A percentile compares a stretch with the other conserved stretches of the same genome.
Evolutionary conservation across 2,888 invertebrate species (phyloP).

Genomic region (Mellilla xanthometata): DNA sequence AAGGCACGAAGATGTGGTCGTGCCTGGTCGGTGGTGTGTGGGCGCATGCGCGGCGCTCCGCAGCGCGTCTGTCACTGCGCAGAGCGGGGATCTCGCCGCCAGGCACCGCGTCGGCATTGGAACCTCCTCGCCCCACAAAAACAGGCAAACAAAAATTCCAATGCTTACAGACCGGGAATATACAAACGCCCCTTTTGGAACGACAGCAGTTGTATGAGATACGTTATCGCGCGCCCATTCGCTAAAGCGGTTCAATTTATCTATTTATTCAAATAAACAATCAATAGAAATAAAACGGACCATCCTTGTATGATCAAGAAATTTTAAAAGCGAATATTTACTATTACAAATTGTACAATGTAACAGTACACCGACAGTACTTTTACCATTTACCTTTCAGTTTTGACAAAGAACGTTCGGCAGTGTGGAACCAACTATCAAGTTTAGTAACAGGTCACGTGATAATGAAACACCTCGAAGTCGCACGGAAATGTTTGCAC

Average conservation of each 20-base stretch:
- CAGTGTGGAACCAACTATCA: conserved; percentile 24
- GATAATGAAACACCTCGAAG: conserved; percentile 28
- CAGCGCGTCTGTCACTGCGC: conserved; percentile 57
- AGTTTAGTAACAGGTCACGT: conserved; percentile 31
- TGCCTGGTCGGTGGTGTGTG: conserved; percentile 34
- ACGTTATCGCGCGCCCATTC: conserved; percentile 17
- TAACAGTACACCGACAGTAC: no score
- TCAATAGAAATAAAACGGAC: no score
- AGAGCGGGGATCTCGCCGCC: conserved; percentile 14
- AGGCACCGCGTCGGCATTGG: conserved; percentile 25
- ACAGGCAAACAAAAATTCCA: conserved; percentile 14
- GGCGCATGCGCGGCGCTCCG: conserved; percentile 71
- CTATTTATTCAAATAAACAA: no score
- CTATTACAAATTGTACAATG: no score
- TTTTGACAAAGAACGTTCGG: conserved; percentile 23
- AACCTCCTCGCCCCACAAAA: conserved; percentile 18
- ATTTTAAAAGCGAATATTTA: no score
- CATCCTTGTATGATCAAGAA: no score
- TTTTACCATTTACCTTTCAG: conserved; percentile 25
- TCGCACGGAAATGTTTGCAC: conserved; percentile 40
- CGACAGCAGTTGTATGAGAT: conserved; percentile 15
- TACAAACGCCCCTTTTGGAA: conserved; percentile 33
- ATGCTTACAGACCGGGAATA: neutral
- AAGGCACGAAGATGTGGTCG: conserved; percentile 20
- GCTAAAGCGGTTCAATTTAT: no score